These are phyloP conservation scores for Etheostoma perlongum DNA, from an alignment of 2,797 vertebrate genomes.

Conservation along the genomic window DNA sequence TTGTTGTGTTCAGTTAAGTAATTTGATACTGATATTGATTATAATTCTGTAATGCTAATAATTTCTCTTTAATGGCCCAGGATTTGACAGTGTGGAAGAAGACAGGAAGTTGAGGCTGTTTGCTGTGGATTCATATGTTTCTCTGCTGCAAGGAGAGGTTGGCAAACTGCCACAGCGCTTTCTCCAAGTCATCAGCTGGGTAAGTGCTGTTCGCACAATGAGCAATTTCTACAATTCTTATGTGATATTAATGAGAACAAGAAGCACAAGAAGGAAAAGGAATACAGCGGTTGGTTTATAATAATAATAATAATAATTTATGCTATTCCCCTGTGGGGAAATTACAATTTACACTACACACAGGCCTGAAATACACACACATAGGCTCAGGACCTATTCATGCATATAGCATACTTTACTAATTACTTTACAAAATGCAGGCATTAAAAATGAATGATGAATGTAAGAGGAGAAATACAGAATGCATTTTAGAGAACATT, in stretches of 20 bases:
- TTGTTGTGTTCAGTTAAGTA: neutral
- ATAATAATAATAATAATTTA: too few species aligned
- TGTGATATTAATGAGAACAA: neutral
- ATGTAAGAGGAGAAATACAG: neutral
- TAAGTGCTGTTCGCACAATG: conserved; percentile 76
- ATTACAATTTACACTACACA: too few species aligned
- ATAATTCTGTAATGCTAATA: neutral
- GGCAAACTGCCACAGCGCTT: conserved; percentile 90
- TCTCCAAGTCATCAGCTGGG: conserved; percentile 98
- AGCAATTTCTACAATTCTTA: neutral
- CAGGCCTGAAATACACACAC: too few species aligned
- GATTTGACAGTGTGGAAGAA: conserved; percentile 91
- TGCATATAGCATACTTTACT: neutral
- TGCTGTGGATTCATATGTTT: conserved; percentile 93
- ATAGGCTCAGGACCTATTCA: too few species aligned
- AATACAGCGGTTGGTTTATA: neutral
- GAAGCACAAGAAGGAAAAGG: neutral
- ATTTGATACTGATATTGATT: neutral
- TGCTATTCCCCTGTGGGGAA: too few species aligned
- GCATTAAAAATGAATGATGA: neutral
- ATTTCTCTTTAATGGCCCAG: conserved; percentile 73
- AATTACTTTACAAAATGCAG: neutral
- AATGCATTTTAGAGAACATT: neutral
- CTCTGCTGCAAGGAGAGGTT: conserved; percentile 84
- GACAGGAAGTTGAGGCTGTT: conserved; percentile 89